Evolutionary conservation across 2,113 vertebrate species (phyloP), one percentile per base, ranked within the genome.

Genomic region (Chlorodrepanis virens): DNA sequence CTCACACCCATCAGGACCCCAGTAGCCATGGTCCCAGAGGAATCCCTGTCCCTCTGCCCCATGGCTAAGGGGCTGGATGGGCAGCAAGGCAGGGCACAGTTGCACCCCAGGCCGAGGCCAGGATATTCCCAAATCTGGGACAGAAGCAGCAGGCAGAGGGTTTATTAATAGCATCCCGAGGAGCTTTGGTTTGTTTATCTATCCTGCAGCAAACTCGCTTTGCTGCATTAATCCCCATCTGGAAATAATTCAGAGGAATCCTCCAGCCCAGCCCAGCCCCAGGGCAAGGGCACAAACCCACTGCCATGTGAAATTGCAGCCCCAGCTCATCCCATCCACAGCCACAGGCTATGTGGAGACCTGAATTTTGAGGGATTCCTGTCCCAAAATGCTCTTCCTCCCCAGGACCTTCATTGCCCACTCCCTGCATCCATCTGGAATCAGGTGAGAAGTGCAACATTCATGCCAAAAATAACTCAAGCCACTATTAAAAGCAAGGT

Each of bases 141-240:
- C 90, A 88, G 79, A 31, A 85, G 40, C 74, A 79, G 90, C 65
- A 85, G 67, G 70, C 75, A 77, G 64, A 77, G 5, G 0, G 64
- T 94, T 93, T 95, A 96, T 95, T 96, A 95, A 96, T 92, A 95
- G 89, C 76, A 80, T 86, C 68, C 60, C 4, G 35, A 95, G 80
- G 42, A 97, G 91, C 94, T 97, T 96, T 90, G 80, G 50, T 74
- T 94, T 95, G 86, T 93, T 97, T 94, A 90, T 97, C 54, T 77
- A 20, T 69, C 92, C 90, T 94, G 83, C 92, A 88, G 94, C 68
- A 93, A 92, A 81, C 86, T 90, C 21, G 0, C 37, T 88, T 72
- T 95, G 72, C 74, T 83, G 89, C 92, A 70, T 95, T 97, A 97
- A 96, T 97, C 95, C 93, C 95, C 93, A 95, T 95, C 95, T 96